Conservation (phyloP, 1,140 invertebrate genomes). For the Drosophila serrata region DNA sequence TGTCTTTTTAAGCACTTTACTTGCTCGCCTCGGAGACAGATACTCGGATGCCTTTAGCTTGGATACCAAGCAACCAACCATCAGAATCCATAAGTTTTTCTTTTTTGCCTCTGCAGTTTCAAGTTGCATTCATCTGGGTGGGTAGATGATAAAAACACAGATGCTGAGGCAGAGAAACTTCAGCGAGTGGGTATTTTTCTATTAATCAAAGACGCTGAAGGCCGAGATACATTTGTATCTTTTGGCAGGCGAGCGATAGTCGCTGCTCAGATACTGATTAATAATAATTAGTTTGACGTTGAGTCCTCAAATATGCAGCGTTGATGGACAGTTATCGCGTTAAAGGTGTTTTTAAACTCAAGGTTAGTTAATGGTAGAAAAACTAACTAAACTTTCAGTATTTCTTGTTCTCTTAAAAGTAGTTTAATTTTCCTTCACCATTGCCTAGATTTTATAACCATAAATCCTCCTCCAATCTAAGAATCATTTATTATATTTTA, state of each 20-base stretch:
- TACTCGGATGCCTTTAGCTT: conserved; percentile 16
- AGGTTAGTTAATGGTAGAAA: not conserved
- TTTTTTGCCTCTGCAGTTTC: conserved; percentile 30
- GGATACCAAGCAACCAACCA: not conserved
- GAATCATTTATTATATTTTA: conserved; percentile 34
- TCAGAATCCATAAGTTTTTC: conserved; percentile 33
- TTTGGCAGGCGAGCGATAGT: conserved; percentile 36
- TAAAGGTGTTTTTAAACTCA: not conserved
- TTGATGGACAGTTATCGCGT: conserved; percentile 14
- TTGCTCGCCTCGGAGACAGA: conserved; percentile 48
- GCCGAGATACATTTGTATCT: conserved; percentile 52
- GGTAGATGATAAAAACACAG: conserved; percentile 30
- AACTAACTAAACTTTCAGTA: not conserved
- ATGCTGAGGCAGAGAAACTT: conserved; percentile 11
- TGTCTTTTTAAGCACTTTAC: conserved; percentile 81
- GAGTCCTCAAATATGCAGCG: conserved; percentile 18
- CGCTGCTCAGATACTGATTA: conserved; percentile 20
- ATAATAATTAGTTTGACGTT: conserved; percentile 29
- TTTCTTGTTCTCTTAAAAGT: not conserved
- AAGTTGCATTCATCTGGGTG: conserved; percentile 48
- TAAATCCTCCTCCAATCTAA: conserved; percentile 18
- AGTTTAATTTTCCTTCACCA: not conserved
- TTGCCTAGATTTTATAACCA: not conserved
- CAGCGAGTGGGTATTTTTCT: conserved; percentile 51
- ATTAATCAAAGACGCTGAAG: conserved; percentile 42